These are phyloP conservation scores for Brienomyrus brachyistius DNA, from an alignment of 2,113 vertebrate genomes.

Conservation along the genomic window DNA sequence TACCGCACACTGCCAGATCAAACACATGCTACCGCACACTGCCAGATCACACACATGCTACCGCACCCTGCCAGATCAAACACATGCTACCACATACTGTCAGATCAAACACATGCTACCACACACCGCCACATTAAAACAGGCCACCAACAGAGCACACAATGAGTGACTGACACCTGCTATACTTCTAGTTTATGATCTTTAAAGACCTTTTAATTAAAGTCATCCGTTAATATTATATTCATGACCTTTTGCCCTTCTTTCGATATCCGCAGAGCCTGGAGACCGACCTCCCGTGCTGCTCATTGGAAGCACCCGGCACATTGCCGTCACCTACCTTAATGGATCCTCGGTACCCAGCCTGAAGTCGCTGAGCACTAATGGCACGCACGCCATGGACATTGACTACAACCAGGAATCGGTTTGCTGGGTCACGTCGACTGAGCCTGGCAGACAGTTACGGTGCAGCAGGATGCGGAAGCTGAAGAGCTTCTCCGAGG, in stretches of 20 bases:
- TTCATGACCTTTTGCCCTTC: constrained; percentile 14
- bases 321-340: constrained; percentile 69
- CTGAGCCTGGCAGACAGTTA: constrained; percentile 70
- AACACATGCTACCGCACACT: not conserved
- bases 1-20: too few species aligned
- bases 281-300: constrained; percentile 76
- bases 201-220: not conserved
- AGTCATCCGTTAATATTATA: not conserved
- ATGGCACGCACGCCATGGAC: constrained; percentile 73
- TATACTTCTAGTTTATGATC: not conserved
- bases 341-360: constrained; percentile 74
- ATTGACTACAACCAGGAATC: constrained; percentile 73
- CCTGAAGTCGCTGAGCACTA: constrained; percentile 58
- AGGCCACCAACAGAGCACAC: not conserved
- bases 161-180: not conserved
- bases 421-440: constrained; percentile 82
- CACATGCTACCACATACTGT: not conserved
- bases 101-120: not conserved
- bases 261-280: constrained; percentile 60
- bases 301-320: constrained; percentile 69
- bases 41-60: not conserved
- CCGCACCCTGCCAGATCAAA: too few species aligned
- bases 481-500: constrained; percentile 63
- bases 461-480: constrained; percentile 70
- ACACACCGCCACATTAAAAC: not conserved